Percentiles rank a stretch among this genome's conserved stretches.
Evolutionary conservation across 1,140 invertebrate genomes (phyloP).

Genomic region (Drosophila saltans): DNA sequence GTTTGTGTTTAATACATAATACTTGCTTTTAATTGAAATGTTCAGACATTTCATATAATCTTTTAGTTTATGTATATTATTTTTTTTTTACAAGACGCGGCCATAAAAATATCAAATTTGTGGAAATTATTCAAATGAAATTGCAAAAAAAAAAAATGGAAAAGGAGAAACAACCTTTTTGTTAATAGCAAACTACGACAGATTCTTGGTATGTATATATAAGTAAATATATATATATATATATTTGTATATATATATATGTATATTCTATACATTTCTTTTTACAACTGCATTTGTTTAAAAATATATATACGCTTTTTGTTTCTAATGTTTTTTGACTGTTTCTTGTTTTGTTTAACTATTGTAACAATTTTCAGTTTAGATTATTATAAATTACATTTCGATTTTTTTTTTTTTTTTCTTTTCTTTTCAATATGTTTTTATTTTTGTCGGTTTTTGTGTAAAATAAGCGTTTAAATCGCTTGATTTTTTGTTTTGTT

Average conservation of each 20-base stretch:
- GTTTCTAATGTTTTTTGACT: not conserved
- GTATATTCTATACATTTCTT: conserved; percentile 39
- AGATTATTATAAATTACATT: conserved; percentile 44
- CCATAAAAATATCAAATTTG: not conserved
- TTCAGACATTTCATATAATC: conserved; percentile 9
- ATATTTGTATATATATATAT: conserved; percentile 43
- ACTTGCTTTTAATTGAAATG: conserved; percentile 49
- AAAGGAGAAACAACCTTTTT: not conserved
- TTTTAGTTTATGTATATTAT: conserved; percentile 11
- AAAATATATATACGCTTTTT: conserved; percentile 37
- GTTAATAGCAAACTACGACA: conserved; percentile 8
- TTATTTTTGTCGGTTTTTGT: conserved; percentile 5
- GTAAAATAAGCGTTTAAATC: conserved; percentile 58
- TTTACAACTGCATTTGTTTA: conserved; percentile 46
- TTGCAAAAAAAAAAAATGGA: not conserved
- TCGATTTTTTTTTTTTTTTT: conserved; percentile 33
- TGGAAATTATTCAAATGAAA: not conserved
- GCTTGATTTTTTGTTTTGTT: conserved; percentile 33
- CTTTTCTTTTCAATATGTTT: conserved; percentile 6
- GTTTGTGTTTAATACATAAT: conserved; percentile 51
- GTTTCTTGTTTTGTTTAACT: conserved; percentile 27
- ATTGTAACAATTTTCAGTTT: conserved; percentile 54
- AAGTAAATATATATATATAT: conserved; percentile 2
- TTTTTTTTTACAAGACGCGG: conserved; percentile 16
- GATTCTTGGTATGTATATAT: conserved; percentile 17